Percentiles rank a stretch among this genome's conserved stretches.
These are phyloP conservation scores for Andrena bucephala DNA, from an alignment of 2,888 invertebrate species.

Conservation along the genomic window DNA sequence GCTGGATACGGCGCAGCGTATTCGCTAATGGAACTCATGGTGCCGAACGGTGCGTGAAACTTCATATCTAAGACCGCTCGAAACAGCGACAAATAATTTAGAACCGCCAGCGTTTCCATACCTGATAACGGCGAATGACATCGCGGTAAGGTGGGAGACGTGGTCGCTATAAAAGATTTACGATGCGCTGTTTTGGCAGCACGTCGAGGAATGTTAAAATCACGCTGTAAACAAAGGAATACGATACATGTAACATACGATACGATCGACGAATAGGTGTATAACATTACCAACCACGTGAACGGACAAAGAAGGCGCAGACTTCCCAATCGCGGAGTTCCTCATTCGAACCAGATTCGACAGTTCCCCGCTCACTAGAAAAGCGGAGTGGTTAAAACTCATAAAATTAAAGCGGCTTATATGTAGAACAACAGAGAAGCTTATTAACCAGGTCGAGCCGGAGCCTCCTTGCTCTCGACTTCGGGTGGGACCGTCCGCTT, in stretches of 20 bases:
- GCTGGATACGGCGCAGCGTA: background rate
- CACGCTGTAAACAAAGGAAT: conserved; percentile 78
- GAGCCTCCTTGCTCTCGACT: conserved; percentile 82
- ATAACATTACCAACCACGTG: conserved; percentile 87
- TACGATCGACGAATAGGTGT: background rate
- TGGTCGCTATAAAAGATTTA: conserved; percentile 91
- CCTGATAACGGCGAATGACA: conserved; percentile 93
- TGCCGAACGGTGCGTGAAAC: background rate
- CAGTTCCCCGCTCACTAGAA: conserved; percentile 85
- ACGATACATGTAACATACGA: background rate
- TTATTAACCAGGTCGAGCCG: conserved; percentile 79
- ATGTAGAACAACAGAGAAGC: background rate
- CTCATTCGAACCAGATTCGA: conserved; percentile 95
- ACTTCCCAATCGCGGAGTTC: conserved; percentile 95
- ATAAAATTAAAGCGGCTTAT: conserved; percentile 22
- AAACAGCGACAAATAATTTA: background rate
- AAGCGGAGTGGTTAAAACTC: conserved; percentile 62
- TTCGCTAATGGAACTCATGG: background rate
- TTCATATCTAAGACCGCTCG: background rate
- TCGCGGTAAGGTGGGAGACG: conserved; percentile 91
- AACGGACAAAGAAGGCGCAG: conserved; percentile 95
- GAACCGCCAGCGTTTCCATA: conserved; percentile 57
- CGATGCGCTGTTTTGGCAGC: conserved; percentile 89
- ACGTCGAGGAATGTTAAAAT: conserved; percentile 85
- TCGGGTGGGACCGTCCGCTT: conserved; percentile 73